Conservation (phyloP, 2,797 vertebrate species). For the Nannoperca obscura region DNA sequence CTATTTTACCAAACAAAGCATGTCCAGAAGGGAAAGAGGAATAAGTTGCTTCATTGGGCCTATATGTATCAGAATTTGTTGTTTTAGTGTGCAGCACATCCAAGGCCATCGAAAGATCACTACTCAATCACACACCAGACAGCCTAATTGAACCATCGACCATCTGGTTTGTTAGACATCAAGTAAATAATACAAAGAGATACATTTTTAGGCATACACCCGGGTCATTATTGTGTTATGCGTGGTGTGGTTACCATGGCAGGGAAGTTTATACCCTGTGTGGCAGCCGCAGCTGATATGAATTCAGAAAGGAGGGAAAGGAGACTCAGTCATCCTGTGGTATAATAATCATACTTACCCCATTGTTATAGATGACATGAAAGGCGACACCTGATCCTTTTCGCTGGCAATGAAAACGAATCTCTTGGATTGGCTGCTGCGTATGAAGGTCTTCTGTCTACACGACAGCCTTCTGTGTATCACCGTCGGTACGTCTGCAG, state of each 20-base stretch:
- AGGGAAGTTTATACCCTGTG: constrained; percentile 63
- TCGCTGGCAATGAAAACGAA: constrained; percentile 49
- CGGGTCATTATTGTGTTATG: constrained; percentile 23
- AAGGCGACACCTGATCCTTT: constrained; percentile 65
- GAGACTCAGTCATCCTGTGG: constrained; percentile 35
- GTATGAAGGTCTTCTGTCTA: constrained; percentile 75
- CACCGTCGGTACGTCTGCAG: constrained; percentile 74
- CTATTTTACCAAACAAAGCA: background rate
- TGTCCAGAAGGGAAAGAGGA: background rate
- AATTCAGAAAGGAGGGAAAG: constrained; percentile 41
- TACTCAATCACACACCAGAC: constrained; percentile 14
- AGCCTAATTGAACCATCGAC: constrained; percentile 13
- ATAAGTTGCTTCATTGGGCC: background rate
- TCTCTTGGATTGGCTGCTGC: constrained; percentile 69
- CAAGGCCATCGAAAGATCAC: constrained; percentile 41
- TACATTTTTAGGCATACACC: constrained; percentile 45
- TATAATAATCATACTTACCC: constrained; percentile 79
- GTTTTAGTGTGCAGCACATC: constrained; percentile 27
- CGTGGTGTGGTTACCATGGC: constrained; percentile 54
- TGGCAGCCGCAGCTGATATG: constrained; percentile 54
- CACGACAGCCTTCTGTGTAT: constrained; percentile 65
- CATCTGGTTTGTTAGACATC: constrained; percentile 8
- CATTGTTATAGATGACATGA: constrained; percentile 77
- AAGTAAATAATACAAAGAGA: constrained; percentile 2
- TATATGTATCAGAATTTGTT: background rate